Evolutionary conservation across 2,888 invertebrate genomes (phyloP), one percentile per base, ranked within the genome.

Genomic region (Heliconius sara): DNA sequence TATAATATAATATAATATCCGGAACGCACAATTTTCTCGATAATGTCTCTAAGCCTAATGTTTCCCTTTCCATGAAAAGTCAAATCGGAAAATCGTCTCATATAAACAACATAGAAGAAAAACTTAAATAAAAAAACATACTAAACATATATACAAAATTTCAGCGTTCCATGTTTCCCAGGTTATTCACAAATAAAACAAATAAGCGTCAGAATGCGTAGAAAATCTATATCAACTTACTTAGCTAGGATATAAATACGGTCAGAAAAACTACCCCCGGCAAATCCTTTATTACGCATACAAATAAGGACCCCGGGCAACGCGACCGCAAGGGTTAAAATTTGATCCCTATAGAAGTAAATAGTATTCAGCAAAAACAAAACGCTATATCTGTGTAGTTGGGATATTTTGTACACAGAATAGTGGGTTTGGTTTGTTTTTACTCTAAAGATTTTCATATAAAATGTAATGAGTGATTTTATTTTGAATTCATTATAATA

Each of bases 291-390:
- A 75, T 75, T 65, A 22, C 43, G 65, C 65, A 75, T 65, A 75
- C 65, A 65, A 75, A 75, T 75, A 75, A 73, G 57, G 34, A 75
- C 75, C 75, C 43, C 75, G 75, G 75, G 75, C 63, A n/a, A 47
- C 43, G 74, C 63, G 66, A 66, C 75, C 75, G 75, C 75, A 75
- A 75, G 75, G 75, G 75, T 75, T 75, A 75, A 75, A 27, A 75
- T 75, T 75, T 75, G 75, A 75, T 75, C 75, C 65, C 75, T 65
- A 10, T 75, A 39, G 27, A 75, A 66, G 65, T 75, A 75, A 75
- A 75, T 75, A 66, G 43, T 47, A 30, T 75, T 75, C 75, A 75
- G 66, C 75, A 47, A 75, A 75, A 75, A 75, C 60, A 60, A n/a
- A 70, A 60, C 12, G 12, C 52, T 52, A 52, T 19, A 43, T 3